A percentile compares a stretch with the other conserved stretches of the same genome.
Conservation (phyloP, 2,888 invertebrate genomes). For the Emesis furor region DNA sequence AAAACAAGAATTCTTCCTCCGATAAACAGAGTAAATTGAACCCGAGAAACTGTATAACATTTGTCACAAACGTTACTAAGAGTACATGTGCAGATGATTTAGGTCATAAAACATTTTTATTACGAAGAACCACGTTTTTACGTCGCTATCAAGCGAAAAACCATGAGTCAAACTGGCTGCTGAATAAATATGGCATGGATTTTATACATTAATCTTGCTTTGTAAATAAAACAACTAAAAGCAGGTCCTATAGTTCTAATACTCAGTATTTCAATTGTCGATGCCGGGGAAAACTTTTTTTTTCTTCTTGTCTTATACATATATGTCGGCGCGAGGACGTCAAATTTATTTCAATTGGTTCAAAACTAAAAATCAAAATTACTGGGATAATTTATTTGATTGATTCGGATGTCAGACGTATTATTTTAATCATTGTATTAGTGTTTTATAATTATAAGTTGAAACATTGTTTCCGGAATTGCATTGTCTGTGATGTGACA, state of each 20-base stretch:
- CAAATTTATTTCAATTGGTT: neutral
- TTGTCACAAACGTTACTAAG: conserved; percentile 13
- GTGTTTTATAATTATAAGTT: too few relatives aligned
- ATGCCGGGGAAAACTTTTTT: too few relatives aligned
- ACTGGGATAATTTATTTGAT: neutral
- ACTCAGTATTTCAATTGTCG: too few relatives aligned
- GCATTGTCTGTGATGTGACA: too few relatives aligned
- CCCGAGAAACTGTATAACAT: conserved; percentile 19
- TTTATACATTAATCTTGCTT: neutral
- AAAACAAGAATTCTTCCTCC: neutral
- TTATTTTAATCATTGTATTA: too few relatives aligned
- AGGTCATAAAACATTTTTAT: conserved; percentile 21
- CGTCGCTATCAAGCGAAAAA: neutral
- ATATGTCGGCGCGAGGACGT: neutral
- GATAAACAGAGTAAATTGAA: conserved; percentile 16
- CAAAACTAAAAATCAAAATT: neutral
- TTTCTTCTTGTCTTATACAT: too few relatives aligned
- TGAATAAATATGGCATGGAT: conserved; percentile 11
- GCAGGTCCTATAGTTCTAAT: too few relatives aligned
- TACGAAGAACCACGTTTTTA: conserved; percentile 15
- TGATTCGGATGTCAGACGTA: neutral
- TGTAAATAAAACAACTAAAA: neutral
- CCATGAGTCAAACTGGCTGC: conserved; percentile 12
- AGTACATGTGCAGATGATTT: conserved; percentile 2
- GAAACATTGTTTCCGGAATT: too few relatives aligned